Base-by-base conservation (phyloP, 2,888 invertebrate species). In the Apodemia mormo region DNA sequence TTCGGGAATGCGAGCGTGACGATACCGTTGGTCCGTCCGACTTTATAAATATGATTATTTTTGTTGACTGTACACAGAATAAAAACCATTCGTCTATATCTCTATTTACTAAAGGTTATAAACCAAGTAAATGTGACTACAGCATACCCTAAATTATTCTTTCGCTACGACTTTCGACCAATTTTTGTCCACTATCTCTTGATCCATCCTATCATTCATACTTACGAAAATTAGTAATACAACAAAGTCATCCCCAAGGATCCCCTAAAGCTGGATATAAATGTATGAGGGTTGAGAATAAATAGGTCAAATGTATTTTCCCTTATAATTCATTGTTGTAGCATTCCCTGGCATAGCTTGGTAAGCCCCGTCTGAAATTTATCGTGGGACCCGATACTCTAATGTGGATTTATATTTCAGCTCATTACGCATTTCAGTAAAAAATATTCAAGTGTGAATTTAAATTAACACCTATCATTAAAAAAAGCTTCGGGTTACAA, bases 281-380 rank as follows among this genome's bases (percentile, higher is more conserved):
- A 72, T 76, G 75, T 74, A 78, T 77, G 78, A 78, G 77, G 77
- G 76, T 76, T 74, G 79, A 78, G 78, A 78, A 81, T 84, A 85
- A 86, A 85, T 88, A 86, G 85, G 85, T 85, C 85, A 85, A 84
- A 88, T 85, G 85, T 90, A 87, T 89, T 89, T 86, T 82, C 85
- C 81, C 84, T 83, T 88, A 86, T 89, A 90, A 88, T 86, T 90
- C 87, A 88, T 87, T 82, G 83, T 80, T 58, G 68, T 29, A 82
- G 81, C 85, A 82, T 87, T 88, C 81, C 85, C 84, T 79, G 78
- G 86, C 85, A 87, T 85, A 82, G 88, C 82, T 82, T 83, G 84
- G 81, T 87, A 84, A 85, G 84, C 84, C 80, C 77, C 80, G 81
- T 76, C 80, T 86, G 88, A 88, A 77, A 76, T 90, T 88, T 90